Conservation (phyloP, 1,140 invertebrate genomes). For the Pygmarrhopalites habei region DNA sequence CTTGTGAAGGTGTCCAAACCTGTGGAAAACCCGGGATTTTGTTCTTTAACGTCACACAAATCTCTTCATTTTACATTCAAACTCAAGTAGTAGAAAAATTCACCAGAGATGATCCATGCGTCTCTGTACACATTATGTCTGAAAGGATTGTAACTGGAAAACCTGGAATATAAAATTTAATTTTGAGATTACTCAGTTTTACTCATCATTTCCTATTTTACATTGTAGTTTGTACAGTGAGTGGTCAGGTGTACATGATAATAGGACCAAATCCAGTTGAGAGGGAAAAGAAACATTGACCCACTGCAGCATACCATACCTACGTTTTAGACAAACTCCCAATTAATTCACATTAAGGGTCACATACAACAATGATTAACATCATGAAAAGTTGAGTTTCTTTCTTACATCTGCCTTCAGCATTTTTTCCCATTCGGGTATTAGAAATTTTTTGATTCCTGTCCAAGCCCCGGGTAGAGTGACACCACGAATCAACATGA, state of each 20-base stretch:
- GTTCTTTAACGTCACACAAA: too few species aligned
- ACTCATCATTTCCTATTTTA: too few species aligned
- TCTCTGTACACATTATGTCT: conserved; percentile 20
- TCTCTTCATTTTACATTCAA: too few species aligned
- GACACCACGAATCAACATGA: conserved; percentile 62
- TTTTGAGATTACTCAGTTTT: too few species aligned
- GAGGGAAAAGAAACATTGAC: conserved; percentile 77
- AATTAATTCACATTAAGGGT: not conserved
- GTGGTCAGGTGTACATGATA: conserved; percentile 50
- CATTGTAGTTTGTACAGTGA: too few species aligned
- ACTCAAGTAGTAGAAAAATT: too few species aligned
- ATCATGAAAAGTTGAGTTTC: too few species aligned
- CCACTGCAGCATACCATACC: conserved; percentile 60
- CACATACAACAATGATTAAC: too few species aligned
- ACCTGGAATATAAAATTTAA: not conserved
- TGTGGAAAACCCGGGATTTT: not conserved
- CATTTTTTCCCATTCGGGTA: conserved; percentile 60
- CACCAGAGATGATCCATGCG: conserved; percentile 17
- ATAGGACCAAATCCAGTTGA: conserved; percentile 69
- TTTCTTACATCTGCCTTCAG: conserved; percentile 49
- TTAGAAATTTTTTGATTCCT: conserved; percentile 69
- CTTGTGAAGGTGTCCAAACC: conserved; percentile 42
- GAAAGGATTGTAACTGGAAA: conserved; percentile 20
- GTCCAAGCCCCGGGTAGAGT: conserved; percentile 65
- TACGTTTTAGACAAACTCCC: not conserved